Evolutionary conservation across 1,140 invertebrate species (phyloP), one percentile per base, ranked within the genome.

Genomic region (Nilaparvata lugens): DNA sequence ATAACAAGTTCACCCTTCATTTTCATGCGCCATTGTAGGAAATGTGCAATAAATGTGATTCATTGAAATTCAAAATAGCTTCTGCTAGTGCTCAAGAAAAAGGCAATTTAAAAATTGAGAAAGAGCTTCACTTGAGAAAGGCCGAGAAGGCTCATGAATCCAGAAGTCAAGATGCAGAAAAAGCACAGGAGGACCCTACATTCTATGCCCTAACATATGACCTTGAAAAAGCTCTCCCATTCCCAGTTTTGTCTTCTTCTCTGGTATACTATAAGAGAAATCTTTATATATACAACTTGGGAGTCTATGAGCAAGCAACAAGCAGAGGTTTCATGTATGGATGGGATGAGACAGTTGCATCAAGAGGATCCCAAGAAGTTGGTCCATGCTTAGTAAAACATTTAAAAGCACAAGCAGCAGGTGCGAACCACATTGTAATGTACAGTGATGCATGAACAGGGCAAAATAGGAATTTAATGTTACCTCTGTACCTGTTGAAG

Each of bases 1-100:
- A 23, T 48, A 48, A 71, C 59, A 75, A 76, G 66, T 78, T 76
- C 63, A 76, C 77, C 69, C 68, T 77, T 55, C 69, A 74, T 68
- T 75, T 76, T 66, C 73, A 73, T 58, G 74, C 73, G 64, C 66
- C 69, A 51, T 63, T 31, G 14, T 76, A 76, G 59, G 62, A 66
- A 61, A 70, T 65, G 11, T 68, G 66, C 52, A 62, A 61, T 59
- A 64, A 48, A 56, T 68, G 65, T 58, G 60, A 66, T 58, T 1
- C 48, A 53, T 57, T 66, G n/a, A 35, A 61, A 61, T 55, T 62
- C 24, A 56, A 62, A 52, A 57, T 57, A 2, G 13, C 28, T 51
- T 31, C 19, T 52, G 53, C 45, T 56, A 28, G 18, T 1, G 45
- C 48, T 52, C 53, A 54, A 48, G 28, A 62, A 18, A 63, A 63